Evolutionary conservation across 1,140 invertebrate genomes (phyloP).

Genomic region (Ectropis grisescens): DNA sequence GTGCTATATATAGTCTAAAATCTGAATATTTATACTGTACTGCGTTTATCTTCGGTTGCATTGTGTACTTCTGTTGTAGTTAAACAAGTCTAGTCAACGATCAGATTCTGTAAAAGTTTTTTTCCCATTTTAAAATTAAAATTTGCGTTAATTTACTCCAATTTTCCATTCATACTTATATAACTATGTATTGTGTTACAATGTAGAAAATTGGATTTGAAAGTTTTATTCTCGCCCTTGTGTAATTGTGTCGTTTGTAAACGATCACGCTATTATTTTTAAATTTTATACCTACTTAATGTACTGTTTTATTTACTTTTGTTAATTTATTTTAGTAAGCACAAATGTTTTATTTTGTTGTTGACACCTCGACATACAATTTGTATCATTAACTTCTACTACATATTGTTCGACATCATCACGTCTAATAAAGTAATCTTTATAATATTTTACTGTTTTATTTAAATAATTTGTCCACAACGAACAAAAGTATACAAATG

Average conservation of each 20-base stretch:
- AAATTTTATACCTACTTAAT: conserved; percentile 46
- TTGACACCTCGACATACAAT: conserved; percentile 54
- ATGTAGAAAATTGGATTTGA: too few relatives aligned
- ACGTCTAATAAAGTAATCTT: conserved; percentile 65
- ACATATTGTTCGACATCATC: conserved; percentile 60
- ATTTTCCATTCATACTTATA: too few relatives aligned
- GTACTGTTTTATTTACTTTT: conserved; percentile 56
- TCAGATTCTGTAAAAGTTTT: conserved; percentile 20
- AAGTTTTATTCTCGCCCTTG: too few relatives aligned
- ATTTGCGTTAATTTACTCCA: too few relatives aligned
- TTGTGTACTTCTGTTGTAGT: too few relatives aligned
- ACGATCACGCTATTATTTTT: conserved; percentile 9
- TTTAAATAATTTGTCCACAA: too few relatives aligned
- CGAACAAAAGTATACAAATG: too few relatives aligned
- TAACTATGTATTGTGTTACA: too few relatives aligned
- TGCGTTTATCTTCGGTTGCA: too few relatives aligned
- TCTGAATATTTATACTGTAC: conserved; percentile 5
- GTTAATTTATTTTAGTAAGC: conserved; percentile 64
- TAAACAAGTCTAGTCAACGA: conserved; percentile 43
- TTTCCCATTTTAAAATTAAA: too few relatives aligned
- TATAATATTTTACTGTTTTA: conserved; percentile 29
- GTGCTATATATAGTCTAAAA: conserved; percentile 19
- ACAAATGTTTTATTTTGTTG: conserved; percentile 65
- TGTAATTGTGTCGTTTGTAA: too few relatives aligned
- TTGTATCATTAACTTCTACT: conserved; percentile 53